Percentiles rank a stretch among this genome's conserved stretches.
These are phyloP conservation scores for Ariolimax columbianus DNA, from an alignment of 2,888 invertebrate genomes.

Conservation along the genomic window DNA sequence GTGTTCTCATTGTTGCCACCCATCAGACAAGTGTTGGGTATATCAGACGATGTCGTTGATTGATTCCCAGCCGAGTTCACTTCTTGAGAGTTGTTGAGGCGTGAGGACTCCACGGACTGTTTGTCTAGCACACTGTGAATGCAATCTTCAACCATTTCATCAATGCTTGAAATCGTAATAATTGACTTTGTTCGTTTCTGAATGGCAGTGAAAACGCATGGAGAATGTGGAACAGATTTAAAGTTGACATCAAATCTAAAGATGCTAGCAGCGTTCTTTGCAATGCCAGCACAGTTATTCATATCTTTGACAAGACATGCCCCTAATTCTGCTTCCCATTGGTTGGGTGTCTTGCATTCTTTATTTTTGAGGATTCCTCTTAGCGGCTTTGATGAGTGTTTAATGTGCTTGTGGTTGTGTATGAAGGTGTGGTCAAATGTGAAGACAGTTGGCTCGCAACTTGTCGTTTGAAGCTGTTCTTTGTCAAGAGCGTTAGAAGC, in stretches of 20 bases:
- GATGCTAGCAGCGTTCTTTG: no score
- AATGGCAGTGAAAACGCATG: neutral
- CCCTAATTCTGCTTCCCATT: neutral
- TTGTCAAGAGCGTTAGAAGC: neutral
- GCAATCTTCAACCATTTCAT: neutral
- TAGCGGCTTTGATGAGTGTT: conserved; percentile 17
- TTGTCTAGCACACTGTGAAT: neutral
- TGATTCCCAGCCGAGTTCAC: no score
- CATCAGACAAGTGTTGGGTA: neutral
- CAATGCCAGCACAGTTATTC: neutral
- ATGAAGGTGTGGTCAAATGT: conserved; percentile 1
- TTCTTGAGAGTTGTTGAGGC: no score
- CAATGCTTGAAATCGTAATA: neutral
- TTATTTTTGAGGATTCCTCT: conserved; percentile 37
- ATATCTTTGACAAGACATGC: neutral
- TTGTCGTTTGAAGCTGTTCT: neutral
- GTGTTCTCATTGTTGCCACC: neutral
- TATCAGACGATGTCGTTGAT: neutral
- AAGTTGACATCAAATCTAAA: neutral
- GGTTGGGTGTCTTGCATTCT: neutral
- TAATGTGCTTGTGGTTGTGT: neutral
- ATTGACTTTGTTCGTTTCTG: neutral
- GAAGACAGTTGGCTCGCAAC: conserved; percentile 1
- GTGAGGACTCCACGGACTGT: neutral
- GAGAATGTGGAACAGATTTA: neutral